A percentile compares a stretch with the other conserved stretches of the same genome.
Conservation (phyloP, 2,888 invertebrate species). For the Lymantria monacha region DNA sequence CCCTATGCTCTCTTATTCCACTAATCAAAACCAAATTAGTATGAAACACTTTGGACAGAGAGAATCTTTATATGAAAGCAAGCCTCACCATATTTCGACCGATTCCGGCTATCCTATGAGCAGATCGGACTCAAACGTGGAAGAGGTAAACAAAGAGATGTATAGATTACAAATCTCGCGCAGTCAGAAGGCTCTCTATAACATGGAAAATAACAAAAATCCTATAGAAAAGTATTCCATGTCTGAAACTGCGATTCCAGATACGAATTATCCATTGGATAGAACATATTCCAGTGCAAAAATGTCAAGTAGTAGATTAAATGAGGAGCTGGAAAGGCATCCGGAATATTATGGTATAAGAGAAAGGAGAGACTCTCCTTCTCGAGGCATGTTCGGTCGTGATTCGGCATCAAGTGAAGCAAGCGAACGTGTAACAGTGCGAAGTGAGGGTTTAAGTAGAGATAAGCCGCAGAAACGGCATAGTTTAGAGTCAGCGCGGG, state of each 20-base stretch:
- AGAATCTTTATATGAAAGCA: constrained; percentile 72
- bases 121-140: constrained; percentile 76
- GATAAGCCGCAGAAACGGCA: constrained; percentile 84
- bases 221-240: constrained; percentile 67
- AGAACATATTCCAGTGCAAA: constrained; percentile 74
- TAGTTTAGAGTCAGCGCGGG: constrained; percentile 87
- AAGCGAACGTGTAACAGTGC: constrained; percentile 60
- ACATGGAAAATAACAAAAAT: constrained; percentile 71
- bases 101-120: constrained; percentile 75
- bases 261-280: constrained; percentile 74
- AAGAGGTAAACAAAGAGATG: constrained; percentile 80
- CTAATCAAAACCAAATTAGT: constrained; percentile 72
- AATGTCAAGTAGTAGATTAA: constrained; percentile 69
- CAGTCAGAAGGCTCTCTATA: constrained; percentile 75
- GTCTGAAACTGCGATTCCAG: constrained; percentile 63
- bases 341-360: constrained; percentile 63
- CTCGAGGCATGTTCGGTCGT: constrained; percentile 53
- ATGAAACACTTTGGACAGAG: constrained; percentile 77
- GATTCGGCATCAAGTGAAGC: constrained; percentile 69
- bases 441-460: constrained; percentile 47
- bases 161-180: constrained; percentile 76
- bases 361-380: constrained; percentile 65
- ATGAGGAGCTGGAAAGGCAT: constrained; percentile 73
- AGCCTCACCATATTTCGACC: constrained; percentile 73
- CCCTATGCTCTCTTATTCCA: constrained; percentile 80